Base-by-base conservation (phyloP, 2,888 invertebrate genomes). In the Rotaria magnacalcarata region DNA sequence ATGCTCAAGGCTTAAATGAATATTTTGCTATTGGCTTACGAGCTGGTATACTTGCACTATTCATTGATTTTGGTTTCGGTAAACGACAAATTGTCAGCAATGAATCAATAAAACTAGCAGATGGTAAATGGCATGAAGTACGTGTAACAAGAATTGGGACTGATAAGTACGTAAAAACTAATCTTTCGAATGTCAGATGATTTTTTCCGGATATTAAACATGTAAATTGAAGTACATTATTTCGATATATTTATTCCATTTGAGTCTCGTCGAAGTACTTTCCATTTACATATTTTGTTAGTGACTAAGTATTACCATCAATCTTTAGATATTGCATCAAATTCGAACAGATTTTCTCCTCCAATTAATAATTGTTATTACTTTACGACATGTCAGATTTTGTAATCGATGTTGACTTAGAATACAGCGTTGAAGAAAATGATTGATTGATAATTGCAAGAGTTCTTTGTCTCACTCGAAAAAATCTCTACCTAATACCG, bases 101-200 rank as follows among this genome's bases (percentile, higher is more conserved):
- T 80, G 80, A 80, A 47, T 47, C 80, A 47, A 80, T n/a, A 14
- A 80, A 80, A 80, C 47, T 80, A 80, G 47, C 80, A 6, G 80
- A 80, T 80, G 80, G 80, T n/a, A 80, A 80, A 80, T 80, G 80
- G 80, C 80, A 80, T 80, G 80, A 80, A 80, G 80, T 80, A 47
- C 43, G 47, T 11, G 47, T 80, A 14, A 80, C 80, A 80, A 80
- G 47, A 80, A 80, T 80, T 80, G 80, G 80, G 4, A 80, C 19
- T 10, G 80, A 80, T 47, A 80, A 80, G 80, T 80, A 80, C 8
- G 80, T 47, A 10, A 80, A 80, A 41, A 41, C 1, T 27, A 27
- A 60, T n/a, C 58, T 60, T 60, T 60, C 6, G 6, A 60, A 67
- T 6, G 2, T 67, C 34, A 67, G 10, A 67, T 24, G 34, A 67